phyloP scores from a whole-genome alignment of 2,888 invertebrate genomes.

The Phania funesta region DNA sequence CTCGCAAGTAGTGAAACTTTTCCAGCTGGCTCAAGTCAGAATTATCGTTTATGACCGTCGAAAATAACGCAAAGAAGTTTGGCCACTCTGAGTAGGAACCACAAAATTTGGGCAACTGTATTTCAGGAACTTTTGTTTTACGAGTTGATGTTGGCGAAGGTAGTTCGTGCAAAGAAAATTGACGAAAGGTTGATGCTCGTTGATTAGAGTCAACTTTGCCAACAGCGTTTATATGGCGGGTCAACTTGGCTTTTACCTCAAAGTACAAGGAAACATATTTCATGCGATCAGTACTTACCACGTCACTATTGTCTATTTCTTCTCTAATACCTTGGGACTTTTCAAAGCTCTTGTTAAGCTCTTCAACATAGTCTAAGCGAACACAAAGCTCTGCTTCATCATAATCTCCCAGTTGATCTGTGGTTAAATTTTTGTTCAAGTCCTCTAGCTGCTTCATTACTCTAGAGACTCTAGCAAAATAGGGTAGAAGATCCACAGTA shows the following conservation, averaged over 20 bases:
- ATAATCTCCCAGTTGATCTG: too few species aligned
- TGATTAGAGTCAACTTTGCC: too few species aligned
- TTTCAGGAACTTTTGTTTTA: slow-evolving; percentile 37
- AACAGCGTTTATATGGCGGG: not conserved
- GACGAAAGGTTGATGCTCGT: too few species aligned
- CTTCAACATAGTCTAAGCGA: not conserved
- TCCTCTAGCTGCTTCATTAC: too few species aligned
- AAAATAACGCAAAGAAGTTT: slow-evolving; percentile 58
- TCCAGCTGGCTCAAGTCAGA: too few species aligned
- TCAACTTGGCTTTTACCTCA: slow-evolving; percentile 17
- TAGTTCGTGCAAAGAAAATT: slow-evolving; percentile 6
- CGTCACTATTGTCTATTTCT: not conserved
- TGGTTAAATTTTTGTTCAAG: too few species aligned
- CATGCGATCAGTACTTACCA: not conserved
- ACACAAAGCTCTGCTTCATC: not conserved
- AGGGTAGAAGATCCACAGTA: too few species aligned
- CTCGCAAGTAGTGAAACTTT: too few species aligned
- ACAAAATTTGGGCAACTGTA: slow-evolving; percentile 54
- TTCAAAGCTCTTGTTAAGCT: not conserved
- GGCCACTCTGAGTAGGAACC: slow-evolving; percentile 60
- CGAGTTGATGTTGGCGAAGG: not conserved
- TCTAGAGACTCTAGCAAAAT: too few species aligned
- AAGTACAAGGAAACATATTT: not conserved
- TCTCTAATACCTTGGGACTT: not conserved
- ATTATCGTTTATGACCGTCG: slow-evolving; percentile 49